These are phyloP conservation scores for Phymanthus crucifer DNA, from an alignment of 92 coral and sea anemone species.

Conservation along the genomic window DNA sequence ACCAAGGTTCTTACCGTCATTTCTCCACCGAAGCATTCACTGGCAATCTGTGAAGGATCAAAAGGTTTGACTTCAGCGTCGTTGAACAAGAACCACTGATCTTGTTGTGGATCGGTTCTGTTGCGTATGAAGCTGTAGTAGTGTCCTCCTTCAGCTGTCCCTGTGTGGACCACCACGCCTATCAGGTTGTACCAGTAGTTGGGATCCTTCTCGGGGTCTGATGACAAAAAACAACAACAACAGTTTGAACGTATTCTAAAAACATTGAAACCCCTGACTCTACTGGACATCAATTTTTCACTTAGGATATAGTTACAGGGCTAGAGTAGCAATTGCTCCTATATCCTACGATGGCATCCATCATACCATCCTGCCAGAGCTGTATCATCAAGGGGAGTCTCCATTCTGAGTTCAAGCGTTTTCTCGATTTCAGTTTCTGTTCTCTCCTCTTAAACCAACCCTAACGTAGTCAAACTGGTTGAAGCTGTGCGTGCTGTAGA, in stretches of 20 bases:
- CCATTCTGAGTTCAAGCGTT: no score
- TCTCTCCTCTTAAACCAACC: no score
- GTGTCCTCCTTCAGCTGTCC: constrained; percentile 99
- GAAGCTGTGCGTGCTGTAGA: no score
- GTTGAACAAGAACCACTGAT: constrained; percentile 97
- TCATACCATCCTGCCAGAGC: no score
- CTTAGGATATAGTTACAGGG: no score
- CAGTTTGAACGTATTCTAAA: background rate
- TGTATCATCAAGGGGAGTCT: no score
- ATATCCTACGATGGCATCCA: no score
- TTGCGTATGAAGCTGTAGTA: constrained; percentile 97
- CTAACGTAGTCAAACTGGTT: no score
- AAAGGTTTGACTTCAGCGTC: constrained; percentile 99
- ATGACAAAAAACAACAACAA: background rate
- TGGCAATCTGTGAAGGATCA: constrained; percentile 98
- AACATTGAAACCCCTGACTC: background rate
- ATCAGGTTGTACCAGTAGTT: constrained; percentile 93
- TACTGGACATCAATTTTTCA: no score
- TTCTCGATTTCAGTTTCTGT: no score
- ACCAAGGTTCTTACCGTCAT: constrained; percentile 73
- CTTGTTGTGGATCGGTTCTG: constrained; percentile 70
- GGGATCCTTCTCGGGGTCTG: constrained; percentile 89
- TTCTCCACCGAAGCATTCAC: constrained; percentile 99
- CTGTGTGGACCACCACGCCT: constrained; percentile 98
- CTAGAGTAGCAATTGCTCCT: no score